phyloP scores from a whole-genome alignment of 2,113 vertebrate genomes.

The Grantiella picta region DNA sequence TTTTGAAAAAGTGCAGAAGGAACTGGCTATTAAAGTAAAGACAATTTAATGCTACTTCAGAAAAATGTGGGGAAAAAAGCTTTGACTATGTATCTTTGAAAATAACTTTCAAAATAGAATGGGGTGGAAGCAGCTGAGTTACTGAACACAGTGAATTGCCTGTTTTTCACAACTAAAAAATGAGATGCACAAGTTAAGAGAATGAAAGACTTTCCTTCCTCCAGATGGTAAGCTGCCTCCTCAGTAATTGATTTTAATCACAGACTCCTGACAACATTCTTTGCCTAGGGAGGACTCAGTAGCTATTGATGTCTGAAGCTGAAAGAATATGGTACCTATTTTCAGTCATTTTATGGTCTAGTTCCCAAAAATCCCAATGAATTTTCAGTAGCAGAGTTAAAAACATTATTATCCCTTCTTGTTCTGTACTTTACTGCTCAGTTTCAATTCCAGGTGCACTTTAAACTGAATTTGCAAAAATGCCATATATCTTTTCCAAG shows the following conservation, averaged over 20 bases:
- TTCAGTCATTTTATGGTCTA: neutral
- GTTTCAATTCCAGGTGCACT: neutral
- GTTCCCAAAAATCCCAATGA: neutral
- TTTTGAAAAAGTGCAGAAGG: neutral
- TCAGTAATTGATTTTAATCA: neutral
- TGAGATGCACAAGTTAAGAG: neutral
- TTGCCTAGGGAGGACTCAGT: neutral
- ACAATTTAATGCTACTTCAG: neutral
- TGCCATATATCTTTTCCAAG: neutral
- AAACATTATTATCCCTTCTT: neutral
- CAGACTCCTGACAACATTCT: neutral
- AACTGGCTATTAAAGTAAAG: neutral
- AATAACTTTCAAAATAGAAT: neutral
- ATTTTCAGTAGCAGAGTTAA: neutral
- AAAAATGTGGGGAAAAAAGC: neutral
- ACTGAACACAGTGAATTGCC: neutral
- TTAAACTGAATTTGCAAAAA: slow-evolving; percentile 10
- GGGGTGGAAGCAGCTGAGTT: neutral
- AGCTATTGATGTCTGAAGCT: neutral
- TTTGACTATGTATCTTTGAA: neutral
- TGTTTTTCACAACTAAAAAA: neutral
- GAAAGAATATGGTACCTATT: neutral
- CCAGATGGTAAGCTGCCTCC: neutral
- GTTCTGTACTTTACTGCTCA: neutral
- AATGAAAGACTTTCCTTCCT: neutral